phyloP scores from a whole-genome alignment of 2,797 vertebrate genomes.

The Mycteria americana region DNA sequence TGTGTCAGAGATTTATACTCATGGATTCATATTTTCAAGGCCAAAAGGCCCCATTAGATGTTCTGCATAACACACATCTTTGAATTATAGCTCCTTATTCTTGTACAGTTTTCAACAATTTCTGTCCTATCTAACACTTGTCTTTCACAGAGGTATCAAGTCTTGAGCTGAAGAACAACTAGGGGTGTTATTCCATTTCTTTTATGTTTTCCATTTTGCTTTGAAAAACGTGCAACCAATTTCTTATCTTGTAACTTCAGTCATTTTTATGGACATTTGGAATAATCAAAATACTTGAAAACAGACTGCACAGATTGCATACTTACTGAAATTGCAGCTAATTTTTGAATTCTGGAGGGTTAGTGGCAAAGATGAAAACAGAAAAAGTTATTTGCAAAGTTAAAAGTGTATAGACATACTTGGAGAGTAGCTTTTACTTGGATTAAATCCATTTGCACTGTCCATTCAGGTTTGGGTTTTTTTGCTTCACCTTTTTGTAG shows the following conservation, averaged over 20 bases:
- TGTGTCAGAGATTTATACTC: conserved; percentile 22
- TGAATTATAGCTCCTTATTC: not conserved
- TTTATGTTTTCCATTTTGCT: not conserved
- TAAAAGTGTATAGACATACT: not conserved
- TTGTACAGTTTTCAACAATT: not conserved
- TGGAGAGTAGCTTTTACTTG: not conserved
- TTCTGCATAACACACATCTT: not conserved
- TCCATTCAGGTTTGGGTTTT: not conserved
- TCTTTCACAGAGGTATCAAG: not conserved
- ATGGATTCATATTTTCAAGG: not conserved
- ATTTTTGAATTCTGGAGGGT: not conserved
- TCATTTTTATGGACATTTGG: not conserved
- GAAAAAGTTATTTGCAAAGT: not conserved
- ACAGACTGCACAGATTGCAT: not conserved
- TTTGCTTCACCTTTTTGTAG: not conserved
- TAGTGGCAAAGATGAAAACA: not conserved
- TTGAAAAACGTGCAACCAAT: not conserved
- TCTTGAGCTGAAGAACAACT: not conserved
- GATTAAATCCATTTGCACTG: not conserved
- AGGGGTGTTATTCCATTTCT: not conserved
- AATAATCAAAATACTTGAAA: not conserved
- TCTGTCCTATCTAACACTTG: not conserved
- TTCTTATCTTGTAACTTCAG: not conserved
- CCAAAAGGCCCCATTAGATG: not conserved
- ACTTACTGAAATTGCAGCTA: not conserved